Percentiles rank a stretch among this genome's conserved stretches.
Evolutionary conservation across 2,797 vertebrate species (phyloP).

Genomic region (Erithacus rubecula): DNA sequence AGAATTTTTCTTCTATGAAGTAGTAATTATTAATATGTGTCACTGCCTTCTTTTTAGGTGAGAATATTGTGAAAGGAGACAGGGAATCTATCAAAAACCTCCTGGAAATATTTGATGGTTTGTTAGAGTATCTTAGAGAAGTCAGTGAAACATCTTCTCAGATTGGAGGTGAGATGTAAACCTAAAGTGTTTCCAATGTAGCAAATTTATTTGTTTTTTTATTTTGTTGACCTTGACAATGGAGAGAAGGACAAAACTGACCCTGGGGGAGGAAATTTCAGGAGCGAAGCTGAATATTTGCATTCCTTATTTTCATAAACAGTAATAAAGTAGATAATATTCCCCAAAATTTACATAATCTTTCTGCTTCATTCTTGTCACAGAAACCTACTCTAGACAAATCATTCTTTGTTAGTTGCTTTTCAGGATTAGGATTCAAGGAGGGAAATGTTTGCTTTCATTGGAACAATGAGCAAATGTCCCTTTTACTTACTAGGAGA

Average conservation of each 20-base stretch:
- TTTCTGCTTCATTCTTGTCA: not conserved
- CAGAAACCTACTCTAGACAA: not conserved
- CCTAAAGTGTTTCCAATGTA: not conserved
- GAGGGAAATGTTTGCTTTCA: not conserved
- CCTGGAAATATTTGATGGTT: conserved; percentile 94
- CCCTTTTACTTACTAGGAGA: too few species aligned
- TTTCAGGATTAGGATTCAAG: not conserved
- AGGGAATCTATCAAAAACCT: conserved; percentile 90
- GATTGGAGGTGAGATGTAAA: conserved; percentile 73
- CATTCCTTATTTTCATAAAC: not conserved
- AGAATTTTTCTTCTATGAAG: not conserved
- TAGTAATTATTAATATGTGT: not conserved
- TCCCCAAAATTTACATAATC: not conserved
- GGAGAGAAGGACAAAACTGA: not conserved
- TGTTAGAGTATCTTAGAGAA: conserved; percentile 93
- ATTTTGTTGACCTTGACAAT: not conserved
- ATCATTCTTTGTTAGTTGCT: not conserved
- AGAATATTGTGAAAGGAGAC: conserved; percentile 91
- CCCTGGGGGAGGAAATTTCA: not conserved
- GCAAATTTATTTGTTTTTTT: not conserved
- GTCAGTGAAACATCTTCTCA: conserved; percentile 81
- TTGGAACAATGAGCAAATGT: not conserved
- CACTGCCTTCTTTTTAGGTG: conserved; percentile 79
- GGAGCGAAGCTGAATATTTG: not conserved
- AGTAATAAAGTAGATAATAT: not conserved